These are phyloP conservation scores for Drosophila atroscutellata DNA, from an alignment of 2,888 invertebrate species.

Conservation along the genomic window DNA sequence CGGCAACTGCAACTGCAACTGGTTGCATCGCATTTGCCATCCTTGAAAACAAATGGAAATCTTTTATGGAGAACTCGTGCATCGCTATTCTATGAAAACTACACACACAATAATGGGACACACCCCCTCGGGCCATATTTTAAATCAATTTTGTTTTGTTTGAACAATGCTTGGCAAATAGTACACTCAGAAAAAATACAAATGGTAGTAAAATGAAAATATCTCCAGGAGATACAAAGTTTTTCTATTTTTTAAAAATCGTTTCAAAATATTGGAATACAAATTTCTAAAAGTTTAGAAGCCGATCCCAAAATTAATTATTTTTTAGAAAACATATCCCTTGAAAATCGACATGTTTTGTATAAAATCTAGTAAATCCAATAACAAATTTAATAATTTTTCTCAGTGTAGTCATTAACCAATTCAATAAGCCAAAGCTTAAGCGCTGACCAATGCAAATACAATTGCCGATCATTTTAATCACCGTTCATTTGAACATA, in stretches of 20 bases:
- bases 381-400: not conserved
- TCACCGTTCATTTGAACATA: constrained; percentile 58
- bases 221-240: not conserved
- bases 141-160: constrained; percentile 26
- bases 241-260: not conserved
- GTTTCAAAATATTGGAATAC: not conserved
- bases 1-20: constrained; percentile 31
- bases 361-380: not conserved
- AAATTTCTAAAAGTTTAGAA: not conserved
- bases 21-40: constrained; percentile 55
- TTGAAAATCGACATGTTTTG: rapidly evolving
- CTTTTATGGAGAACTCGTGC: constrained; percentile 63
- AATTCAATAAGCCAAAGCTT: constrained; percentile 54
- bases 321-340: not conserved
- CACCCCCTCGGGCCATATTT: constrained; percentile 59
- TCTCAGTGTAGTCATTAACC: constrained; percentile 5
- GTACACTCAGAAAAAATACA: not conserved
- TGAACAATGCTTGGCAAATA: not conserved
- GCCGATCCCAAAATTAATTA: no score
- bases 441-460: constrained; percentile 67
- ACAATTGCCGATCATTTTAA: constrained; percentile 50
- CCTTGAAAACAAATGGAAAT: constrained; percentile 71
- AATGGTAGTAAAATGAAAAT: not conserved
- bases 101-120: constrained; percentile 48
- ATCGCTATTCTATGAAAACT: constrained; percentile 21